These are phyloP conservation scores for Ypsolopha scabrella DNA, from an alignment of 2,888 invertebrate genomes.

Conservation along the genomic window DNA sequence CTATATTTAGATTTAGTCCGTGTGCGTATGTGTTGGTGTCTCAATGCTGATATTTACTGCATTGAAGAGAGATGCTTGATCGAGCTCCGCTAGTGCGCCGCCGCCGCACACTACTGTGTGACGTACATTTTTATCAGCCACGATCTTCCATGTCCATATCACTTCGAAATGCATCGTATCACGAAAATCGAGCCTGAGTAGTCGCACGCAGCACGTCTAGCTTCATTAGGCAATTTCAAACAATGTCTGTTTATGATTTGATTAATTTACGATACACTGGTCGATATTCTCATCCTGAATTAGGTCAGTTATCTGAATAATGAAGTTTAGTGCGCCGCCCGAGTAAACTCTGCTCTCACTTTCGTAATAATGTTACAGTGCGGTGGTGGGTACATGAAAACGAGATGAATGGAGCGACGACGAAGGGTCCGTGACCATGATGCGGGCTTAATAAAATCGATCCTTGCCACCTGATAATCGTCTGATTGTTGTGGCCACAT, in stretches of 20 bases:
- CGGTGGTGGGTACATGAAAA: conserved; percentile 56
- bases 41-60: conserved; percentile 12
- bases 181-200: too few relatives aligned
- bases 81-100: background rate
- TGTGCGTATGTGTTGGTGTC: conserved; percentile 43
- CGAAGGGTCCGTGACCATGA: conserved; percentile 56
- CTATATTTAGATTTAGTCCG: conserved; percentile 69
- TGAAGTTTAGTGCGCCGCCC: conserved; percentile 45
- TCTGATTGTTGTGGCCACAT: conserved; percentile 52
- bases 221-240: too few relatives aligned
- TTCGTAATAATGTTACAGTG: conserved; percentile 48
- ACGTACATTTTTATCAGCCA: too few relatives aligned
- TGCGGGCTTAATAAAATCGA: conserved; percentile 66
- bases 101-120: too few relatives aligned
- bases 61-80: conserved; percentile 3
- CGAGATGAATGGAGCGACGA: conserved; percentile 62
- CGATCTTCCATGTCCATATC: too few relatives aligned
- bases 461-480: conserved; percentile 48
- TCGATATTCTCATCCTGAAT: too few relatives aligned
- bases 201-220: too few relatives aligned
- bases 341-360: conserved; percentile 66
- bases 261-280: too few relatives aligned
- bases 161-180: too few relatives aligned
- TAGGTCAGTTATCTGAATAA: too few relatives aligned
- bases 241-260: too few relatives aligned